Conservation (phyloP, 2,888 invertebrate genomes). For the Meteorus colon region DNA sequence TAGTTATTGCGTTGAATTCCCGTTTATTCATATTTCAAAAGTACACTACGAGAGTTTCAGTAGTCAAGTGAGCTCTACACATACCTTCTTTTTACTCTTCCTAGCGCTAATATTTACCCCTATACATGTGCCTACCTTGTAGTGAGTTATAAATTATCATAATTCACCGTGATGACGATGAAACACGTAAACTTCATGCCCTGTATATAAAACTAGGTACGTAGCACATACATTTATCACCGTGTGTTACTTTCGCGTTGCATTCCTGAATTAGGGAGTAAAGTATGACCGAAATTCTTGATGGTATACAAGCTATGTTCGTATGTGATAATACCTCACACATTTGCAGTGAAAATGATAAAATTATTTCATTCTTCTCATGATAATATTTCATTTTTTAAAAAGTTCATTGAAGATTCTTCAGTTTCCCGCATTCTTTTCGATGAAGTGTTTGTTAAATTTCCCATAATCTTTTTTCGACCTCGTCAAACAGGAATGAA, state of each 20-base stretch:
- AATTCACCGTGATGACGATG: not conserved
- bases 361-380: not conserved
- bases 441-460: not conserved
- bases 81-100: not conserved
- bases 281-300: not conserved
- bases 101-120: not conserved
- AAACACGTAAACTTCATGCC: not conserved
- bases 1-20: constrained; percentile 2
- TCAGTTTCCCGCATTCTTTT: not conserved
- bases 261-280: constrained; percentile 1
- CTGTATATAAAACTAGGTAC: not conserved
- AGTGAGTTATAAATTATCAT: constrained; percentile 4
- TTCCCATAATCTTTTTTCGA: not conserved
- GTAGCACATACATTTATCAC: not conserved
- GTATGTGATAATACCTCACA: not conserved
- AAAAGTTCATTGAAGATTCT: not conserved
- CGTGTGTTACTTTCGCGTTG: not conserved
- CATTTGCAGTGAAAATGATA: not conserved
- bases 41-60: not conserved
- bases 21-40: constrained; percentile 24
- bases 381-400: not conserved
- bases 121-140: not conserved
- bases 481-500: not conserved
- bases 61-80: not conserved
- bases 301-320: not conserved